phyloP scores from a whole-genome alignment of 2,888 invertebrate genomes.

The Cecidostiba fungosa region DNA sequence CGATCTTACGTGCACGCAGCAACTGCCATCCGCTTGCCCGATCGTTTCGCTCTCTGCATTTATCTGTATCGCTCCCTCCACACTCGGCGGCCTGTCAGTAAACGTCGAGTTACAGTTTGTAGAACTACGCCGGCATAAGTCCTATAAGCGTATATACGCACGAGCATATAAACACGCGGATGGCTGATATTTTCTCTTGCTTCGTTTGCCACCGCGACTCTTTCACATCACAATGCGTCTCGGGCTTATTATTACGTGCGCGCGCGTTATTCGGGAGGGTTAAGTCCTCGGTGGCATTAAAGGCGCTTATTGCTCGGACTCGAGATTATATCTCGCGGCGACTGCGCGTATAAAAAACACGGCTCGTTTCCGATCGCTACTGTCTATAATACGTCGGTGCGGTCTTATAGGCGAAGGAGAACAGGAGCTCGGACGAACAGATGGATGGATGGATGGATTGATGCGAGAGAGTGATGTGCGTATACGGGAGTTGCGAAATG shows the following conservation, averaged over 20 bases:
- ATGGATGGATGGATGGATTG: not conserved
- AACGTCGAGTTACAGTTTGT: slow-evolving; percentile 29
- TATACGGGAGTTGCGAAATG: slow-evolving; percentile 37
- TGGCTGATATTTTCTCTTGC: slow-evolving; percentile 18
- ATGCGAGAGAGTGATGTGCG: not conserved
- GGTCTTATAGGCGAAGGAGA: not conserved
- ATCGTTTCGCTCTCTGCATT: slow-evolving; percentile 7
- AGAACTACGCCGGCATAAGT: slow-evolving; percentile 48
- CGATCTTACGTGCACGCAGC: slow-evolving; percentile 14
- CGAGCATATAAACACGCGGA: not conserved
- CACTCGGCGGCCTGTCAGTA: not conserved
- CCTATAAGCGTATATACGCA: not conserved
- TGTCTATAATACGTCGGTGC: not conserved
- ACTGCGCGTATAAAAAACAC: slow-evolving; percentile 41
- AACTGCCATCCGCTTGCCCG: slow-evolving; percentile 21
- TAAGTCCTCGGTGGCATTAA: slow-evolving; percentile 43
- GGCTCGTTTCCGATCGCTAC: slow-evolving; percentile 56
- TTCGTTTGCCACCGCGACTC: slow-evolving; percentile 34
- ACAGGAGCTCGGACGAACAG: not conserved
- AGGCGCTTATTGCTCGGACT: slow-evolving; percentile 66
- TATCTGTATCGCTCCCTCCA: slow-evolving; percentile 1
- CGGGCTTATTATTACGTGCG: slow-evolving; percentile 43
- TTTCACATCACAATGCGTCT: slow-evolving; percentile 38
- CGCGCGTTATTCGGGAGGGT: no score
- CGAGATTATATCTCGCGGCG: slow-evolving; percentile 63